Base-by-base conservation (phyloP, 2,888 invertebrate species). In the Syrphus vitripennis region DNA sequence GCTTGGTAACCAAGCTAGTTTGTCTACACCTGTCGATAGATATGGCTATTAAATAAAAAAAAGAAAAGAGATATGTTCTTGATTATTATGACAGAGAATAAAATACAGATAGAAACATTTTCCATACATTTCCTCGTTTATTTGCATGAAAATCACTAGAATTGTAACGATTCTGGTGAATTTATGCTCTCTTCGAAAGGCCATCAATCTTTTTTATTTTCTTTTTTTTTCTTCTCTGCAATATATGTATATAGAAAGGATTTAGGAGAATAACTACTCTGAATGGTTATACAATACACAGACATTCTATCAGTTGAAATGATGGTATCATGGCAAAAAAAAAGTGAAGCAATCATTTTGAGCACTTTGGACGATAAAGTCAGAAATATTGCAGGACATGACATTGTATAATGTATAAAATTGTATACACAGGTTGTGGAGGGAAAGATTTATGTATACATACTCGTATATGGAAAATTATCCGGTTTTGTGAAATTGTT, bases 281-380 rank as follows among this genome's bases (percentile, higher is more conserved):
- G 63, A 55, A 26, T 42, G 26, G 40, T 24, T 14, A 24, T 24
- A 42, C 10, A 16, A 24, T 24, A 42, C 10, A 16, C 9, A 10
- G 4, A 19, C 10, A 29, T 65, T 65, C 45, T 45, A 65, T 29
- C 26, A 65, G 7, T 26, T 63, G 45, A 65, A 26, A 42, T 19
- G 48, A 57, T 40, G 16, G 45, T 34, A 57, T 71, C 53, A 31
- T 45, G 24, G 53, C n/a, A n/a, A n/a, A n/a, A 71, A 70, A 69
- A 40, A 42, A n/a, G 37, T 63, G 80, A 59, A 75, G 31, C 79
- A 80, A 72, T 72, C 67, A 59, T 42, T 72, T 67, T 45, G 48
- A 80, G 67, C 75, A 81, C 61, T 75, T 81, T 75, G 37, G 45
- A 53, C 61, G 75, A 81, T 75, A 81, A 65, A 75, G 72, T 72